Conservation (phyloP, 53 echinoderm and acorn worm species). For the Echinometra lucunter region DNA sequence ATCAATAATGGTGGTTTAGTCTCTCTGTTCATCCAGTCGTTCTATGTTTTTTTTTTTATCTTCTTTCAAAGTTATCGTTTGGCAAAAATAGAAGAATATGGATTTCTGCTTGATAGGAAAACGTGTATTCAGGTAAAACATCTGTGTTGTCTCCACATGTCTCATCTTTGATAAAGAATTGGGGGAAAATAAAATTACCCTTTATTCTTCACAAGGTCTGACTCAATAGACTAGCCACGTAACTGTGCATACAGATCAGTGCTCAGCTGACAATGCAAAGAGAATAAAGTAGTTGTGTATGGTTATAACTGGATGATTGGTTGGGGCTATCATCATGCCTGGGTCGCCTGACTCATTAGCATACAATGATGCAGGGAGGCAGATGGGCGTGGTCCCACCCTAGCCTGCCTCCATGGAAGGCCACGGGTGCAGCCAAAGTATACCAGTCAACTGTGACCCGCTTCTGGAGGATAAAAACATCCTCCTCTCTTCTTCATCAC, state of each 20-base stretch:
- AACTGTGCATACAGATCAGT: background rate
- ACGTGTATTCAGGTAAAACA: background rate
- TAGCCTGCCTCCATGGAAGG: slow-evolving; percentile 5
- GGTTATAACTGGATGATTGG: slow-evolving; percentile 31
- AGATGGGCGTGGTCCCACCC: slow-evolving; percentile 46
- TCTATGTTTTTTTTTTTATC: background rate
- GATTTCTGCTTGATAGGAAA: background rate
- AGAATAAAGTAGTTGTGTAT: slow-evolving; percentile 38
- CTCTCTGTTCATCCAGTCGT: background rate
- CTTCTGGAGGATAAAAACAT: slow-evolving; percentile 20
- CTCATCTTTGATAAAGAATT: background rate
- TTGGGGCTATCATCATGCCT: slow-evolving; percentile 46
- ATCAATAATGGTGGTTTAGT: slow-evolving; percentile 42
- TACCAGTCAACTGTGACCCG: slow-evolving; percentile 49
- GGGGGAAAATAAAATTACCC: background rate
- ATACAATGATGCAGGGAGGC: slow-evolving; percentile 61
- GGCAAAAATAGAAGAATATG: background rate
- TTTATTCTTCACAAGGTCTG: background rate
- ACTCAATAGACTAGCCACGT: background rate
- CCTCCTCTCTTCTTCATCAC: background rate
- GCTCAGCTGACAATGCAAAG: slow-evolving; percentile 13
- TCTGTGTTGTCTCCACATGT: background rate
- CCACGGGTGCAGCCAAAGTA: slow-evolving; percentile 41
- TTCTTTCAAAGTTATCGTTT: background rate
- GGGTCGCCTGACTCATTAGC: slow-evolving; percentile 65